These are phyloP conservation scores for Pristis pectinata DNA, from an alignment of 2,797 vertebrate genomes.

Conservation along the genomic window DNA sequence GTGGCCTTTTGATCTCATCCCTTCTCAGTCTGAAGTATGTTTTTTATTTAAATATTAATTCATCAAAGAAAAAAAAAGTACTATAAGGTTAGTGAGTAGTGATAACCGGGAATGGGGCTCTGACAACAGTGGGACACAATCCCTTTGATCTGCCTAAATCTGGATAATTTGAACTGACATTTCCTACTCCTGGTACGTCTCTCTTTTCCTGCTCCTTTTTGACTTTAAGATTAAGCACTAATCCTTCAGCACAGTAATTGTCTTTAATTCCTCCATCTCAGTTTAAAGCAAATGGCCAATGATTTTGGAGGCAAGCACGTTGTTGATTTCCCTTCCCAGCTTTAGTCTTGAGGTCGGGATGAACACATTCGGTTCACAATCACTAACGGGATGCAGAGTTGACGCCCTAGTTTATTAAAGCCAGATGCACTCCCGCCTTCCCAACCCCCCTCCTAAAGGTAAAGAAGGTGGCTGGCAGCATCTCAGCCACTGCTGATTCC, in stretches of 20 bases:
- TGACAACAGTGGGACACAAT: constrained; percentile 39
- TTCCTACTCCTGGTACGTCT: constrained; percentile 43
- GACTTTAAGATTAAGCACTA: background rate
- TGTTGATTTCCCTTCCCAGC: constrained; percentile 54
- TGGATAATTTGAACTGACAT: constrained; percentile 45
- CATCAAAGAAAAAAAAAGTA: constrained; percentile 40
- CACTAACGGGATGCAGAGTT: background rate
- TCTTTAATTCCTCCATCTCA: background rate
- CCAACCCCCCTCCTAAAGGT: background rate
- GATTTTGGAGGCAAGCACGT: constrained; percentile 46
- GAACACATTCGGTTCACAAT: background rate
- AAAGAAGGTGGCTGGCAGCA: background rate
- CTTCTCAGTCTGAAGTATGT: background rate
- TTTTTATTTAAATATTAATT: constrained; percentile 36
- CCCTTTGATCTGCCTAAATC: constrained; percentile 45
- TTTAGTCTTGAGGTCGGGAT: constrained; percentile 50
- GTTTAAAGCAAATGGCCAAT: background rate
- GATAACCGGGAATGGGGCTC: constrained; percentile 38
- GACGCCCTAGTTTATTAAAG: background rate
- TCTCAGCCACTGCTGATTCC: background rate
- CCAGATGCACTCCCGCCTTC: constrained; percentile 51
- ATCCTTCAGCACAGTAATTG: background rate
- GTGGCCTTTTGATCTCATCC: background rate
- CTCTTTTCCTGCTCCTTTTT: background rate
- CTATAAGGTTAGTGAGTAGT: constrained; percentile 32